Conservation (phyloP, 2,888 invertebrate species). For the Sepioteuthis lessoniana region DNA sequence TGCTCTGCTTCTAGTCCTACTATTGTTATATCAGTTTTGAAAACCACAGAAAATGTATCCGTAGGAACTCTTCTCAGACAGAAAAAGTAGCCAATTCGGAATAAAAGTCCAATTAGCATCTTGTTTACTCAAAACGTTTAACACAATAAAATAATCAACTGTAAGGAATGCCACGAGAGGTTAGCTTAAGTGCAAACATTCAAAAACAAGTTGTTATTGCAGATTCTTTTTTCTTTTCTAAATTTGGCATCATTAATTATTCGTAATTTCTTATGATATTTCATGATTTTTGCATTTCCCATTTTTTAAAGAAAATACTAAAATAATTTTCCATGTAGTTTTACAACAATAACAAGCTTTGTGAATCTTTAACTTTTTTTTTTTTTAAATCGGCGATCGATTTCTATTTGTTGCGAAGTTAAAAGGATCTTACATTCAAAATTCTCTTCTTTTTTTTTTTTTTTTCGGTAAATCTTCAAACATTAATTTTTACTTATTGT, state of each 20-base stretch:
- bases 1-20: neutral
- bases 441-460: no score
- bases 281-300: neutral
- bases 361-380: neutral
- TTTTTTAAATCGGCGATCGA: no score
- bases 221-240: neutral
- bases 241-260: neutral
- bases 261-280: neutral
- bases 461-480: no score
- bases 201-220: slow-evolving; percentile 16
- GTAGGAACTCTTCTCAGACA: neutral
- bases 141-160: neutral
- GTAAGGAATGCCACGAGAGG: neutral
- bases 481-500: no score
- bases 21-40: neutral
- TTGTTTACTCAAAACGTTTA: neutral
- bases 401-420: no score
- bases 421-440: no score
- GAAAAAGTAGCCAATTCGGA: neutral
- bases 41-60: neutral
- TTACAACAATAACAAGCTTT: neutral
- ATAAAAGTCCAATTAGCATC: neutral
- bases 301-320: neutral
- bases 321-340: neutral
- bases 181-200: neutral